Conservation (phyloP, 2,797 vertebrate species). For the Alcedo quadribrachys region DNA sequence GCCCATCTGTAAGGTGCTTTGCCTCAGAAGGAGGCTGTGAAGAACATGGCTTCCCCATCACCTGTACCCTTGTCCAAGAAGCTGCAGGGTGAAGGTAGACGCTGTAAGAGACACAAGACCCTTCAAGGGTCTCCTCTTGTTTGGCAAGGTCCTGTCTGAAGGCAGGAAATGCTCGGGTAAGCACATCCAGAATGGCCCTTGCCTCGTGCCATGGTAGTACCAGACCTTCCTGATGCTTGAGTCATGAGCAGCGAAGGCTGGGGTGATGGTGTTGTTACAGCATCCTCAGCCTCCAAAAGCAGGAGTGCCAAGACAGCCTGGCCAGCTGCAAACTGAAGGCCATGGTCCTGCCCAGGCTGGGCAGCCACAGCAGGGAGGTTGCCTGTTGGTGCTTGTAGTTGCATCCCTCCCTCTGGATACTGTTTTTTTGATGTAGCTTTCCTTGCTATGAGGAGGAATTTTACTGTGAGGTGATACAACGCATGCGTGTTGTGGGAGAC, state of each 20-base stretch:
- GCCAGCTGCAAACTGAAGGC: background rate
- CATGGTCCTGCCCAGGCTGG: background rate
- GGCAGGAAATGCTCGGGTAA: background rate
- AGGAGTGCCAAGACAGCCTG: background rate
- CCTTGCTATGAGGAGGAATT: background rate
- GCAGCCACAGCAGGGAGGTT: background rate
- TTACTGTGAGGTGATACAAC: background rate
- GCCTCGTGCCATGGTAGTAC: fast-evolving
- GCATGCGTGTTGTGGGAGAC: background rate
- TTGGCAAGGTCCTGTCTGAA: background rate
- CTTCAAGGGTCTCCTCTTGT: background rate
- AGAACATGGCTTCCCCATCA: fast-evolving
- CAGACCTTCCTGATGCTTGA: background rate
- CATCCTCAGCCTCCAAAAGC: background rate
- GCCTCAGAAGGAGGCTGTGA: background rate
- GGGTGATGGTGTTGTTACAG: background rate
- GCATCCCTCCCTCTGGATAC: background rate
- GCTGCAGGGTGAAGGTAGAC: background rate
- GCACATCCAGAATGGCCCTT: background rate
- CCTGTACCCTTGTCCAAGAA: background rate
- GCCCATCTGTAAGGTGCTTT: background rate
- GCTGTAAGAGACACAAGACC: background rate
- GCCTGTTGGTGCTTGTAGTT: background rate
- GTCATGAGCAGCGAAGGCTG: fast-evolving
- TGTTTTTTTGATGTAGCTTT: background rate